Evolutionary conservation across 2,888 invertebrate species (phyloP).

Genomic region (Harmothoe impar): DNA sequence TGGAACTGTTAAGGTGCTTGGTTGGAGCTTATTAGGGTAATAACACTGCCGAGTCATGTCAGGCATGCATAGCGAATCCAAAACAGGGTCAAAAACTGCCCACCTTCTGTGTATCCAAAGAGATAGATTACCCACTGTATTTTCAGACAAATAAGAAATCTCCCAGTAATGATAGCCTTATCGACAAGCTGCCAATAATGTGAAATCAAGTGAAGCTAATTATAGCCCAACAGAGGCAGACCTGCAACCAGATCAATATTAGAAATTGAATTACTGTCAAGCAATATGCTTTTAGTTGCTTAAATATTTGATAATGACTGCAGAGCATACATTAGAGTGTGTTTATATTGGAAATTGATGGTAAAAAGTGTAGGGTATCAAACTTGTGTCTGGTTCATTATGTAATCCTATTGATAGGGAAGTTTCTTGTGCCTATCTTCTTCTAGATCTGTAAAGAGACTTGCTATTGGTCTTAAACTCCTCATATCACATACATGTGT

Average conservation of each 20-base stretch:
- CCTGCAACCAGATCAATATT: not conserved
- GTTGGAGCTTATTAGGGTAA: too few relatives aligned
- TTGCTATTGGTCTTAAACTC: not conserved
- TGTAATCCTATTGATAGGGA: not conserved
- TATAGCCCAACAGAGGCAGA: not conserved
- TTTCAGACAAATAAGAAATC: not conserved
- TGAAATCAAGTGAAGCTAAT: not conserved
- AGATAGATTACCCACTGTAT: not conserved
- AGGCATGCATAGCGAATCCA: too few relatives aligned
- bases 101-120: not conserved
- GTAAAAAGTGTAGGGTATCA: constrained; percentile 9
- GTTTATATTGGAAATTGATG: constrained; percentile 29
- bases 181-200: not conserved
- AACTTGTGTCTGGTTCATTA: not conserved
- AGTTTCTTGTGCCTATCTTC: not conserved
- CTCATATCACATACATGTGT: not conserved
- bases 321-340: constrained; percentile 16
- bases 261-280: not conserved
- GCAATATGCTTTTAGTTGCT: not conserved
- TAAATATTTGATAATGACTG: constrained; percentile 12
- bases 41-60: too few relatives aligned
- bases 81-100: too few relatives aligned
- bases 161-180: not conserved
- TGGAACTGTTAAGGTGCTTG: too few relatives aligned
- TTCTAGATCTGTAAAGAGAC: not conserved